Evolutionary conservation across 1,140 invertebrate genomes (phyloP), one percentile per base, ranked within the genome.

Genomic region (Bilobella aurantiaca): DNA sequence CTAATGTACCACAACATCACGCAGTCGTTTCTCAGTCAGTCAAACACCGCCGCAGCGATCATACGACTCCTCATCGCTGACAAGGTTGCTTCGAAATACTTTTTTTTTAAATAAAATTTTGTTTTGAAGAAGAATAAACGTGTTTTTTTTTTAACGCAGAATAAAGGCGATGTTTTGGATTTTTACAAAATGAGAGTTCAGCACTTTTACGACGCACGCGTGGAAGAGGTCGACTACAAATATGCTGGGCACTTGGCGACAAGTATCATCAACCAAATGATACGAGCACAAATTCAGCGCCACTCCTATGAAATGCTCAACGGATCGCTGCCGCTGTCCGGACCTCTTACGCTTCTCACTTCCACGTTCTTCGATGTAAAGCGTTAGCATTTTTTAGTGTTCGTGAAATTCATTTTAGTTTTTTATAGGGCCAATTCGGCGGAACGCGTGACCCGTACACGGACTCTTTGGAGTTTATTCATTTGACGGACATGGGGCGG

Each of bases 141-240:
- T 8, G 30, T 59, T 61, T 25, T 61, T 31, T 60, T 14, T n/a
- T 34, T 59, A n/a, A n/a, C n/a, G n/a, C 25, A 78, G 77, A 79
- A 78, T 18, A 90, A 88, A 73, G 86, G 88, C 0, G 86, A 86
- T 76, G 79, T 91, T 1, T 78, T 91, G 69, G 86, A 87, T 5
- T 91, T 91, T 77, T 92, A 90, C 74, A 91, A 90, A 74, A 87
- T 91, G 73, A 82, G 89, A 71, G 88, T 85, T 0, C 86, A 88
- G 69, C 87, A 90, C 66, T 89, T 91, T 71, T 92, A 92, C 73
- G 87, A 88, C 65, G 88, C 88, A 0, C 84, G 88, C 64, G 88
- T 91, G 0, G 87, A 90, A 73, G 89, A 92, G 76, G 84, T 89
- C 0, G 87, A 87, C 65, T 91, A 90, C 73, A 86, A 86, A 66